Conservation (phyloP, 2,888 invertebrate species). For the Phytoseiulus persimilis region DNA sequence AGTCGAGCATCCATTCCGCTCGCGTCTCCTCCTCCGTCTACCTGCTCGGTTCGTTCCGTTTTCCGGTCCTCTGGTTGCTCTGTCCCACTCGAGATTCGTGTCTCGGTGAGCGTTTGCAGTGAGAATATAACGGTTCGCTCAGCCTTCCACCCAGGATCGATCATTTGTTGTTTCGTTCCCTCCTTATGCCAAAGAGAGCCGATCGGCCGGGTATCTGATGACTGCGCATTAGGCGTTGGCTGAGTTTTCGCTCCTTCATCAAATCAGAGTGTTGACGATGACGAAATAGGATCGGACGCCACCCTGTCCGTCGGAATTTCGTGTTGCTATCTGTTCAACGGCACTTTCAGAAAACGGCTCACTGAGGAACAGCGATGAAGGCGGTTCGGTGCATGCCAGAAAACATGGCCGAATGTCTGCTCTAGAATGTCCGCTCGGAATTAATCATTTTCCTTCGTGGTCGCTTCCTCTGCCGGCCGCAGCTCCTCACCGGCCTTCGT, state of each 20-base stretch:
- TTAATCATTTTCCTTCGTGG: background rate
- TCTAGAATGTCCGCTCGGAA: background rate
- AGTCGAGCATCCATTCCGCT: no score
- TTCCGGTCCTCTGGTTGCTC: no score
- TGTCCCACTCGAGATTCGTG: no score
- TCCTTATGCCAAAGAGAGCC: background rate
- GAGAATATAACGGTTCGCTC: background rate
- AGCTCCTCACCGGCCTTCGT: background rate
- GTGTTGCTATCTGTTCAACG: background rate
- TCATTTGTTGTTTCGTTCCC: background rate
- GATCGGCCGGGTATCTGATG: background rate
- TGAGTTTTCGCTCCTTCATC: background rate
- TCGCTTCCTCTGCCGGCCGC: background rate
- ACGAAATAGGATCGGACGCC: background rate
- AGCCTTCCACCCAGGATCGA: no score
- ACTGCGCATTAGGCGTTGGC: constrained; percentile 5
- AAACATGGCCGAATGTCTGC: background rate
- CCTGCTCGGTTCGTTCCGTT: no score
- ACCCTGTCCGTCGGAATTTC: background rate
- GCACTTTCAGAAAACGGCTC: background rate
- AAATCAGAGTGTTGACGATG: background rate
- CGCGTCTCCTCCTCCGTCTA: no score
- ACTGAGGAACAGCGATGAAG: background rate
- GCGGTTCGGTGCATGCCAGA: background rate
- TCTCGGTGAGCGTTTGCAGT: no score